phyloP scores from a whole-genome alignment of 2,113 vertebrate species.

The Collichthys lucidus region DNA sequence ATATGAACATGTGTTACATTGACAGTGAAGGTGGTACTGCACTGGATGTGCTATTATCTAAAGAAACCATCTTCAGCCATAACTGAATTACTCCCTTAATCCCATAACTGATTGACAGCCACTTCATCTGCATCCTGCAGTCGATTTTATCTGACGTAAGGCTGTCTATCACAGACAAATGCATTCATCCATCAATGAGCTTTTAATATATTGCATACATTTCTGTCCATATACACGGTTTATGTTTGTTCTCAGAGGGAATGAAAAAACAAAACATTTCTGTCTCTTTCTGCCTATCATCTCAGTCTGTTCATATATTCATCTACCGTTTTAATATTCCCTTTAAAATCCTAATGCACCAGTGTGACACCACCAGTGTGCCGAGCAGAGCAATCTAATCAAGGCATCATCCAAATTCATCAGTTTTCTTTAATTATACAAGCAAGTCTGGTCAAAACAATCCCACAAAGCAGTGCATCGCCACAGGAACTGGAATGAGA shows the following conservation, averaged over 20 bases:
- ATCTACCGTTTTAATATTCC: constrained; percentile 56
- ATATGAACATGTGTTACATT: background rate
- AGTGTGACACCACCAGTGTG: constrained; percentile 35
- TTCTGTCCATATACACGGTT: background rate
- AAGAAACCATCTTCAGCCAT: constrained; percentile 36
- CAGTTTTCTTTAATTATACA: constrained; percentile 65
- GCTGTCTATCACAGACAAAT: constrained; percentile 34
- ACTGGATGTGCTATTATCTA: constrained; percentile 29
- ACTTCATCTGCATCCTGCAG: constrained; percentile 30
- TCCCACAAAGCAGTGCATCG: constrained; percentile 45
- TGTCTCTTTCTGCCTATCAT: background rate
- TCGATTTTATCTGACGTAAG: constrained; percentile 40
- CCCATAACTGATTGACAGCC: constrained; percentile 51
- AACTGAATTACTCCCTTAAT: constrained; percentile 46
- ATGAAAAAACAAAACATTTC: constrained; percentile 8
- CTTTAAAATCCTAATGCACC: constrained; percentile 47
- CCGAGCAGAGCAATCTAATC: constrained; percentile 58
- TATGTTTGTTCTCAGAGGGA: constrained; percentile 6
- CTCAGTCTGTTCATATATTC: constrained; percentile 38
- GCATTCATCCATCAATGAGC: constrained; percentile 39
- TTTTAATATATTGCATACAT: constrained; percentile 30
- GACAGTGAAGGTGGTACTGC: background rate
- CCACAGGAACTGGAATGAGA: constrained; percentile 39
- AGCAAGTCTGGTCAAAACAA: constrained; percentile 59
- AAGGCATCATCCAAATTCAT: constrained; percentile 71